Conservation (phyloP, 2,113 vertebrate species). For the Rhipidura dahli region DNA sequence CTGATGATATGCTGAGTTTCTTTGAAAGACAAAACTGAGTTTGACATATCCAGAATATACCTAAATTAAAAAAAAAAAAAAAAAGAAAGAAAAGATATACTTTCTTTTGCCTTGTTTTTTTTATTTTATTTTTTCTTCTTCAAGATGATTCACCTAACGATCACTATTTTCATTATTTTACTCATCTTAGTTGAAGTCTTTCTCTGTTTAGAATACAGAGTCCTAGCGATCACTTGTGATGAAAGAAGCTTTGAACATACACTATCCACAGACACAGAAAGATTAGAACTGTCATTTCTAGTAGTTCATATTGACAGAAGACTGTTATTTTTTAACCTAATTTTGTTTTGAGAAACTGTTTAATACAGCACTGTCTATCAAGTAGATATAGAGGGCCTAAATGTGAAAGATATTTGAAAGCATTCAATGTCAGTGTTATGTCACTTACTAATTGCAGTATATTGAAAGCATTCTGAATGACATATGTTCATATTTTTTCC, state of each 20-base stretch:
- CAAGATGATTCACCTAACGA: not conserved
- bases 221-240: constrained; percentile 38
- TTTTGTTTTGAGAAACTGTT: constrained; percentile 63
- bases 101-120: accelerated
- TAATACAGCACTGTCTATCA: constrained; percentile 58
- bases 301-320: constrained; percentile 50
- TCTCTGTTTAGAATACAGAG: not conserved
- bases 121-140: not conserved
- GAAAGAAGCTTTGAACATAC: constrained; percentile 46
- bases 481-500: not conserved
- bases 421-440: constrained; percentile 38
- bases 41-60: not conserved
- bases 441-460: constrained; percentile 41
- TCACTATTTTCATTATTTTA: not conserved
- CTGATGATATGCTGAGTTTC: not conserved
- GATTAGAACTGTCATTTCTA: constrained; percentile 62
- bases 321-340: constrained; percentile 38
- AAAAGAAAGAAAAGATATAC: not conserved
- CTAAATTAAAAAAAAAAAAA: not conserved
- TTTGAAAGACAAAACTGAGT: not conserved
- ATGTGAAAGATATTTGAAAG: constrained; percentile 57
- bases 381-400: constrained; percentile 17
- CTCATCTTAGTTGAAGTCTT: not conserved
- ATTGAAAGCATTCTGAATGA: constrained; percentile 47
- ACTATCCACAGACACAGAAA: constrained; percentile 37